Evolutionary conservation across 1,140 invertebrate genomes (phyloP).

Genomic region (Calliphora vicina): DNA sequence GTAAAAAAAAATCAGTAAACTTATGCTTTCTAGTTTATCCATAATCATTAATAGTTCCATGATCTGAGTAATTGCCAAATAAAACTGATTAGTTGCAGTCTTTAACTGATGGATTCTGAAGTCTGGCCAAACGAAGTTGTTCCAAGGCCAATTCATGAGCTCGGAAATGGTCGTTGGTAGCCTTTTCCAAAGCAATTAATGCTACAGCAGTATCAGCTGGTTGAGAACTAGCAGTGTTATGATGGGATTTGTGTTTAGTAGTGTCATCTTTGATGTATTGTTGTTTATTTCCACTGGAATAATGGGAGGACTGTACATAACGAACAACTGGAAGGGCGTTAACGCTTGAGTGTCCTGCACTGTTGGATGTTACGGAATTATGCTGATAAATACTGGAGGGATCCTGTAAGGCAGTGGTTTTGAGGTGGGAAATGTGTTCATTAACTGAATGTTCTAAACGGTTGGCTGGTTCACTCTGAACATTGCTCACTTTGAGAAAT

Average conservation of each 20-base stretch:
- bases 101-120: constrained; percentile 41
- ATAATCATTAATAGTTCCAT: background rate
- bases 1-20: constrained; percentile 26
- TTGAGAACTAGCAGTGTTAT: background rate
- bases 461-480: background rate
- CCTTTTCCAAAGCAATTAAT: constrained; percentile 49
- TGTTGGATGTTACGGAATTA: background rate
- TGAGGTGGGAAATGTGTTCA: background rate
- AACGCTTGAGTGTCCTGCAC: background rate
- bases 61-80: background rate
- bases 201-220: background rate
- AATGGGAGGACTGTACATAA: background rate
- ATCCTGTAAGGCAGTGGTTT: background rate
- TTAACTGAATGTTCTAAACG: background rate
- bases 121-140: constrained; percentile 56
- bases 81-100: constrained; percentile 20
- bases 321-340: background rate
- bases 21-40: constrained; percentile 1
- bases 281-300: background rate
- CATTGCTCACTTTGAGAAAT: background rate
- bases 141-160: constrained; percentile 57
- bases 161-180: constrained; percentile 53
- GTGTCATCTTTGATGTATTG: constrained; percentile 10
- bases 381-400: background rate
- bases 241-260: background rate